Base-by-base conservation (phyloP, 2,113 vertebrate species). In the Colius striatus region DNA sequence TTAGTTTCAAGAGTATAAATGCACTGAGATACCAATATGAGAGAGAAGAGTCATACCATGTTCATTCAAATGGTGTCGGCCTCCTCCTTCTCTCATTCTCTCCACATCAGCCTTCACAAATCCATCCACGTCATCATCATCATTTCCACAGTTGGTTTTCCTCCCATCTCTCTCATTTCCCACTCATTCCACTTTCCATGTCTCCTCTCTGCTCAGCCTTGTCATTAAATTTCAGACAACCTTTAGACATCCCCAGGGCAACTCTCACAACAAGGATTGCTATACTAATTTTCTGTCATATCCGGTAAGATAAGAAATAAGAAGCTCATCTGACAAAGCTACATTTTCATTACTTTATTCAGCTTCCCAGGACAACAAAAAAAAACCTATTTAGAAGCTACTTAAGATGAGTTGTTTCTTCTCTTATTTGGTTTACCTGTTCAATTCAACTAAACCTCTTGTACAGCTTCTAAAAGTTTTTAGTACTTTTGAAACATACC, bases 401-500 rank as follows among this genome's bases (percentile, higher is more conserved):
- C 11, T 47, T 66, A 38, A 66, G 6, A 62, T 16, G 11, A 89
- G 10, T 72, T 30, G 3, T 78, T 65, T 73, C 43, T 74, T 80
- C 9, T 27, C 23, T 57, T 53, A 15, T 7, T 19, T 2, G 26
- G 12, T 62, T 90, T 74, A 90, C 32, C 2, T 83, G n/a, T 75
- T 91, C 55, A 36, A 55, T 85, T 79, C 30, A 66, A 45, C 34
- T 53, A 41, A 92, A 87, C 23, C n/a, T 55, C 14, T 21, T 76
- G 83, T 66, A 80, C 25, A 91, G 74, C 78, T 89, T 81, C 25
- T 85, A 70, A 34, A 90, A 71, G 3, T 55, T 95, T 94, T 91
- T 85, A n/a, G 18, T 61, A 34, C 36, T 92, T 95, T 90, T 82
- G 36, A 77, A 83, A 68, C 11, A 79, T 79, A 32, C 68, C 78